phyloP scores from a whole-genome alignment of 2,888 invertebrate species.

The Schizaphis graminum region DNA sequence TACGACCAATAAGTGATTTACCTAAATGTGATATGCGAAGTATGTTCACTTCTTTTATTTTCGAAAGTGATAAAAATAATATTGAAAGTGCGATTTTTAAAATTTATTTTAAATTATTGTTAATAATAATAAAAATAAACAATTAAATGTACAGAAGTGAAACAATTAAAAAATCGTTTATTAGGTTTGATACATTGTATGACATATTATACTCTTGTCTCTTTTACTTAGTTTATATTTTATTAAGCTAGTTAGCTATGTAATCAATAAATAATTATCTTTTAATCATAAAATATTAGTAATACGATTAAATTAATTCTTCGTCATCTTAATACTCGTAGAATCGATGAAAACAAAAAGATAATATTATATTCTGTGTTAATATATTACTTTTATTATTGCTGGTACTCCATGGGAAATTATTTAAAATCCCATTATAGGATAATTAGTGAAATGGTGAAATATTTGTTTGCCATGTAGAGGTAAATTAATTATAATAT shows the following conservation, averaged over 20 bases:
- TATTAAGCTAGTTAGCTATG: too few species aligned
- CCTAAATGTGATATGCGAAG: too few species aligned
- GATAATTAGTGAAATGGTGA: background rate
- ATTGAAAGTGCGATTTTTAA: background rate
- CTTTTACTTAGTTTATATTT: background rate
- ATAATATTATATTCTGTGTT: background rate
- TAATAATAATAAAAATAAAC: background rate
- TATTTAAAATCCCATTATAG: background rate
- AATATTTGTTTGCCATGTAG: background rate
- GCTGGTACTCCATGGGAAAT: background rate
- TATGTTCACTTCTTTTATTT: background rate
- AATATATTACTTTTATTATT: background rate
- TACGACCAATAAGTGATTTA: too few species aligned
- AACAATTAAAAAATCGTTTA: background rate
- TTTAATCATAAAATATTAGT: background rate
- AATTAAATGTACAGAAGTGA: background rate
- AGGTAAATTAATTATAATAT: background rate
- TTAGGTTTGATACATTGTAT: background rate
- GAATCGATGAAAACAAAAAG: background rate
- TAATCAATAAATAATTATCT: conserved; percentile 3
- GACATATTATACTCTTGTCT: background rate
- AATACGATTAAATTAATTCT: background rate
- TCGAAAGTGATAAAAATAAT: background rate
- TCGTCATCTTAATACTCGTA: background rate
- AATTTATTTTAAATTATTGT: background rate